Evolutionary conservation across 2,113 vertebrate species (phyloP).

Genomic region (Ginglymostoma cirratum): DNA sequence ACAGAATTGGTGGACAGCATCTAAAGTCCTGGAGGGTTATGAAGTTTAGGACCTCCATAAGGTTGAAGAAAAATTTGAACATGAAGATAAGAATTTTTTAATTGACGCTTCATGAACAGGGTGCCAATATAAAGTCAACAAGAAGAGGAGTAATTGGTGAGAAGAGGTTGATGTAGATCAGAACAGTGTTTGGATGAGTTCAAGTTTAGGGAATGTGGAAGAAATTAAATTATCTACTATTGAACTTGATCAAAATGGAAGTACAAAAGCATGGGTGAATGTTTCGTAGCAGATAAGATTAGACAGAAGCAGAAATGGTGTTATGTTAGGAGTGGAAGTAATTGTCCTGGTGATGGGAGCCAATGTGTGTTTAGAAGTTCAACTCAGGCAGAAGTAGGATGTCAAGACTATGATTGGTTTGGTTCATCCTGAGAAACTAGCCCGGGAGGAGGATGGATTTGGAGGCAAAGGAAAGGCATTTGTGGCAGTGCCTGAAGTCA

Average conservation of each 20-base stretch:
- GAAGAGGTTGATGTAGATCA: background rate
- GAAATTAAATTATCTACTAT: background rate
- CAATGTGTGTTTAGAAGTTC: background rate
- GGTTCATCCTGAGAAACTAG: too few relatives aligned
- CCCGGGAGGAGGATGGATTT: background rate
- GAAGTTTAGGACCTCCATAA: background rate
- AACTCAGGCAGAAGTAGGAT: background rate
- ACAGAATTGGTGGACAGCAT: background rate
- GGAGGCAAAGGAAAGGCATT: background rate
- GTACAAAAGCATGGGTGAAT: background rate
- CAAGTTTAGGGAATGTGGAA: background rate
- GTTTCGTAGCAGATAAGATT: background rate
- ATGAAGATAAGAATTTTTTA: background rate
- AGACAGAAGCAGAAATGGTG: background rate
- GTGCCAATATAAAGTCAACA: background rate
- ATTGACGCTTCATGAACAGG: background rate
- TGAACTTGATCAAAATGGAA: background rate
- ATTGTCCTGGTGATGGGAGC: background rate
- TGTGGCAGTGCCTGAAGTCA: background rate
- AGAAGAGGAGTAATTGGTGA: background rate
- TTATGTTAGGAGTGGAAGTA: background rate
- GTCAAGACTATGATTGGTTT: too few relatives aligned
- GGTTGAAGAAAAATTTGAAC: background rate
- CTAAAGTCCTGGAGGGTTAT: background rate
- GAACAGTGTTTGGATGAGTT: background rate